Conservation (phyloP, 30 jellyfish, hydroid and myxozoan genomes). For the Cassiopea andromeda region DNA sequence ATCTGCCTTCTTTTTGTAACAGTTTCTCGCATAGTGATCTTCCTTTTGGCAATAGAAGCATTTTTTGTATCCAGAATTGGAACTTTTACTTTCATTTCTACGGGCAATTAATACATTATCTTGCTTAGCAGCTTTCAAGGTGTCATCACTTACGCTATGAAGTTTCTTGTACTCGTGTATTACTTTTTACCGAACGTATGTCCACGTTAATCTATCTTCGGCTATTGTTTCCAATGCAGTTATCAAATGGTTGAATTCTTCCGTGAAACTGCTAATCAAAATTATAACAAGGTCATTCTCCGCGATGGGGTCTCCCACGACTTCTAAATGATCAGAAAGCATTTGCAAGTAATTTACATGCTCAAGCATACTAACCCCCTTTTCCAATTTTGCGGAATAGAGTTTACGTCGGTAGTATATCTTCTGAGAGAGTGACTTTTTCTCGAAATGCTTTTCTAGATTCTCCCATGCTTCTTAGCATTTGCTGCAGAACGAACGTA, state of each 20-base stretch:
- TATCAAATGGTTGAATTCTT: conserved; percentile 20
- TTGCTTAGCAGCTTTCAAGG: not conserved
- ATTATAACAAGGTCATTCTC: conserved; percentile 58
- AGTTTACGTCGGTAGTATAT: conserved; percentile 29
- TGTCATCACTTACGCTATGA: not conserved
- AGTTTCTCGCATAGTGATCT: no score
- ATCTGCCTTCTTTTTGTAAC: conserved; percentile 52
- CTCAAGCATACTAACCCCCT: conserved; percentile 41
- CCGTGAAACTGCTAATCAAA: conserved; percentile 62
- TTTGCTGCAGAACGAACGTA: conserved; percentile 29
- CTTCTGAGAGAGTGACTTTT: conserved; percentile 31
- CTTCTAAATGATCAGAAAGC: conserved; percentile 52
- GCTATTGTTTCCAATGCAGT: no score
- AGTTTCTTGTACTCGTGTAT: not conserved
- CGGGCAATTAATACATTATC: conserved; percentile 9
- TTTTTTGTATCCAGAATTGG: no score
- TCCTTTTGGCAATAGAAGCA: no score
- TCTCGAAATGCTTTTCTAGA: conserved; percentile 35
- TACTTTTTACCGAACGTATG: no score
- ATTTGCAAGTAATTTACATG: conserved; percentile 51
- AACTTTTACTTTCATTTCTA: no score
- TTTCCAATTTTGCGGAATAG: conserved; percentile 42
- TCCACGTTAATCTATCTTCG: no score
- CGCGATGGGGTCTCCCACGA: conserved; percentile 61
- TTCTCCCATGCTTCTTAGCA: conserved; percentile 55